A percentile compares a stretch with the other conserved stretches of the same genome.
Evolutionary conservation across 2,113 vertebrate species (phyloP).

Genomic region (Promerops cafer): DNA sequence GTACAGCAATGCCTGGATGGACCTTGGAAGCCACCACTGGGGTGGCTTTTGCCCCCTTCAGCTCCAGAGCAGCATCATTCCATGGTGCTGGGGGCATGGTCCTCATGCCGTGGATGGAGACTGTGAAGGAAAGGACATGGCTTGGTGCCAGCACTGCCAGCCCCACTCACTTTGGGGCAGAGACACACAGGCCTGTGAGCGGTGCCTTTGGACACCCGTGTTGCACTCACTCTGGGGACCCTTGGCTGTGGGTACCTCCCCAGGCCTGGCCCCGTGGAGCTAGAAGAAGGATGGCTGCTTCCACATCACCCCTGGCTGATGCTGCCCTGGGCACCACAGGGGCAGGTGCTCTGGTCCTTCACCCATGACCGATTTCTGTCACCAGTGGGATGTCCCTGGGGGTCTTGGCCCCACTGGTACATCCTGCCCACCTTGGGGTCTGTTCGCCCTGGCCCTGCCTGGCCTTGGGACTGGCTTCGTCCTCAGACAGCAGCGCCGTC

Average conservation of each 20-base stretch:
- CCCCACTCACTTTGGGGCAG: accelerated
- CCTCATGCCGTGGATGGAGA: not conserved
- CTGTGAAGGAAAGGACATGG: not conserved
- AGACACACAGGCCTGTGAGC: not conserved
- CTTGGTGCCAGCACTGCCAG: not conserved
- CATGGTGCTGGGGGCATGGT: accelerated
- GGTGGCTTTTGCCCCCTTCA: not conserved
- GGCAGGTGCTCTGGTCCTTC: not conserved
- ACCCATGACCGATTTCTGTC: not conserved
- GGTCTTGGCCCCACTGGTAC: not conserved
- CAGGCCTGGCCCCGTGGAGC: not conserved
- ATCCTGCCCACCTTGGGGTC: not conserved
- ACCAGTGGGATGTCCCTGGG: not conserved
- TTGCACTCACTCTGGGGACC: not conserved
- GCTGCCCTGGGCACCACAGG: not conserved
- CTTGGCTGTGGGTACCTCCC: accelerated
- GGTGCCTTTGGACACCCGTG: not conserved
- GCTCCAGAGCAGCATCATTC: not conserved
- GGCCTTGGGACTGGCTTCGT: not conserved
- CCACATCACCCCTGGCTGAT: not conserved
- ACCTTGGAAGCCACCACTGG: accelerated
- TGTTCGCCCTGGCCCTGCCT: accelerated
- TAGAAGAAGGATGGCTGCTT: not conserved
- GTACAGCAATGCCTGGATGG: not conserved
- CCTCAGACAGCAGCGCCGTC: not conserved